These are phyloP conservation scores for Trichonephila inaurata DNA, from an alignment of 1,140 invertebrate genomes.

Conservation along the genomic window DNA sequence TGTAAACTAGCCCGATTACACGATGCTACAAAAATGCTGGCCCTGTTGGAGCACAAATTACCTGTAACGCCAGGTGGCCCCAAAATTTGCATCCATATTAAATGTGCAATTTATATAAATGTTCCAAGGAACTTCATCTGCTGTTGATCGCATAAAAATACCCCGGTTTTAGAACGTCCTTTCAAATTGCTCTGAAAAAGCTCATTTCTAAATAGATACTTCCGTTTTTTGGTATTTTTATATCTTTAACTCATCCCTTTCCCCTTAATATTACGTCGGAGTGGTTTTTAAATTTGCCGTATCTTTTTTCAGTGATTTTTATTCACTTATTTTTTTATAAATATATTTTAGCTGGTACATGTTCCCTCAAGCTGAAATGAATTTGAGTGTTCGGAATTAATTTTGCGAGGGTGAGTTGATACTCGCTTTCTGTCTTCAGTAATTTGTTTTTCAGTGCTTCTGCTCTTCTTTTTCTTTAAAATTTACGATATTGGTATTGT, in stretches of 20 bases:
- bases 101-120: conserved; percentile 72
- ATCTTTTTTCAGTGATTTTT: conserved; percentile 20
- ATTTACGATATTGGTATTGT: not conserved
- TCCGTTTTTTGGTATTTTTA: conserved; percentile 11
- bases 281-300: conserved; percentile 38
- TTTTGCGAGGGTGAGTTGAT: conserved; percentile 38
- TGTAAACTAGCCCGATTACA: conserved; percentile 67
- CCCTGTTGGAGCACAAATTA: conserved; percentile 52
- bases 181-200: conserved; percentile 48
- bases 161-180: conserved; percentile 17
- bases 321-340: not conserved
- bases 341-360: not conserved
- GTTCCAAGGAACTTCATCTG: conserved; percentile 59
- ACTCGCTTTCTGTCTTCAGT: not conserved
- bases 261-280: conserved; percentile 9
- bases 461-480: not conserved
- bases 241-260: conserved; percentile 20
- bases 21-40: not conserved
- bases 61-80: conserved; percentile 59
- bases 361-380: conserved; percentile 17
- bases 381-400: conserved; percentile 49
- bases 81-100: conserved; percentile 75
- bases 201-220: conserved; percentile 63
- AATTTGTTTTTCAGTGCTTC: not conserved
- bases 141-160: conserved; percentile 60